Base-by-base conservation (phyloP, 2,113 vertebrate genomes). In the Monarcha castaneiventris region DNA sequence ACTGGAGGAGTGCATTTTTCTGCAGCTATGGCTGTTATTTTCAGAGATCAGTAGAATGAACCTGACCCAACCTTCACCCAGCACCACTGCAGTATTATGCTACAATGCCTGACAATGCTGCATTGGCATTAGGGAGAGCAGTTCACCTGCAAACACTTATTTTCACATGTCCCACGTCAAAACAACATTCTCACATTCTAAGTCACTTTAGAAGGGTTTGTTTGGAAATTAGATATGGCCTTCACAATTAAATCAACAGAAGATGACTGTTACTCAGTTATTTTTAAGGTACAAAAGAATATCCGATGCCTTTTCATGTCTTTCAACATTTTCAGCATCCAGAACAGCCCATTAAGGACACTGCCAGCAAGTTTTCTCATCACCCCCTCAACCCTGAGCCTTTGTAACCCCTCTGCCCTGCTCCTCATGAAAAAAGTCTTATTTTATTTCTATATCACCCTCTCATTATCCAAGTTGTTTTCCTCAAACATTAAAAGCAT, bases 291-390 rank as follows among this genome's bases (percentile, higher is more conserved):
- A 83, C 2, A 6, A 87, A 69, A 64, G 80, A 62, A 66, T 33
- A 98, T 98, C 97, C 97, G 95, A 98, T 97, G 97, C 97, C 95
- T 98, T 98, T 98, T 98, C 97, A 98, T 97, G 97, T 98, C 98
- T 98, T 98, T 98, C 97, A 98, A 96, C 97, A 98, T 98, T 98
- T 98, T 97, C 97, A 97, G 97, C 97, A 98, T 98, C 97, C 98
- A 98, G 98, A 98, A 98, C 97, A 98, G 98, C 68, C 96, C 97
- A 98, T 98, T 98, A 97, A 98, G 98, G 98, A 98, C 7, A 11
- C 18, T 46, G 12, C 22, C 18, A 67, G 15, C 11, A 80, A n/a
- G 25, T 58, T 64, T 67, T 90, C 26, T 83, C 29, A 75, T 54
- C 15, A 72, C 7, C 10, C 12, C 5, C 11, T 67, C 33, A 66